phyloP scores from a whole-genome alignment of 2,888 invertebrate species.

The Polydrusus cervinus region DNA sequence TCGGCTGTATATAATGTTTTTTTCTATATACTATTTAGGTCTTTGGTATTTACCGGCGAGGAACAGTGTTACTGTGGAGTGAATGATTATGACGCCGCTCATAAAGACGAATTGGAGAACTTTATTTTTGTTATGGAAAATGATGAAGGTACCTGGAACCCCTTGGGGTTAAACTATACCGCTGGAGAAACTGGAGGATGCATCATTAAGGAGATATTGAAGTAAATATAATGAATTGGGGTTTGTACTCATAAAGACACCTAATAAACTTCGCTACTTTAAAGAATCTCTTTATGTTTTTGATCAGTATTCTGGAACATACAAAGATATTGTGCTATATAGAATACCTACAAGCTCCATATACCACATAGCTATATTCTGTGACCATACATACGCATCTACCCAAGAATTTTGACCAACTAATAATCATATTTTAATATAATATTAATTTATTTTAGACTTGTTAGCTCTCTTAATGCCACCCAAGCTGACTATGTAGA shows the following conservation, averaged over 20 bases:
- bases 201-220: constrained; percentile 33
- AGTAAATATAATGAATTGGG: not conserved
- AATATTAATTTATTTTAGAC: constrained; percentile 23
- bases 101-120: constrained; percentile 31
- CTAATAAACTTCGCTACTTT: no score
- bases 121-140: constrained; percentile 41
- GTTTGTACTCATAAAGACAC: no score
- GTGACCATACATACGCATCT: no score
- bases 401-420: no score
- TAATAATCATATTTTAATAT: no score
- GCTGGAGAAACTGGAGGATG: constrained; percentile 37
- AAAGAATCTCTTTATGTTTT: no score
- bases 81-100: constrained; percentile 34
- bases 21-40: constrained; percentile 26
- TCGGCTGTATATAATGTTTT: not conserved
- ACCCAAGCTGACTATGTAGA: constrained; percentile 35
- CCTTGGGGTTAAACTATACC: constrained; percentile 36
- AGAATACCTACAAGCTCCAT: no score
- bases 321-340: no score
- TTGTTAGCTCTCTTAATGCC: constrained; percentile 30
- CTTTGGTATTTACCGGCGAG: constrained; percentile 36
- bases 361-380: no score
- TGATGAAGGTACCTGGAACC: constrained; percentile 39
- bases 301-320: no score
- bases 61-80: constrained; percentile 40